A percentile compares a stretch with the other conserved stretches of the same genome.
phyloP scores from a whole-genome alignment of 2,888 invertebrate genomes.

The Chrysomela aeneicollis region DNA sequence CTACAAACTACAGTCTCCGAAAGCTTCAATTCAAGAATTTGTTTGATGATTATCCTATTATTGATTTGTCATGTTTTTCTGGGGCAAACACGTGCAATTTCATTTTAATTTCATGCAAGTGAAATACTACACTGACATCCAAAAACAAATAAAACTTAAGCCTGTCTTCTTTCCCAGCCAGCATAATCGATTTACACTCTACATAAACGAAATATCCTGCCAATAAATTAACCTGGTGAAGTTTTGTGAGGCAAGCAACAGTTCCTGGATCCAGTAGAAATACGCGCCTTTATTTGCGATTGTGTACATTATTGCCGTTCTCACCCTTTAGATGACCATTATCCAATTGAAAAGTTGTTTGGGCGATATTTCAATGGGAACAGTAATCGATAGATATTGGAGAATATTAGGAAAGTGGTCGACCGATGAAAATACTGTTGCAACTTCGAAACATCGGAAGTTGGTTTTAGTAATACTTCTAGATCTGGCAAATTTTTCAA shows the following conservation, averaged over 20 bases:
- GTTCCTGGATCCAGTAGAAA: slow-evolving; percentile 28
- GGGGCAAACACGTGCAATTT: no score
- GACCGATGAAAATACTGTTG: slow-evolving; percentile 25
- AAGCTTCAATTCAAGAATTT: no score
- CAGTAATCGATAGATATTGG: background rate
- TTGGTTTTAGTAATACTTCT: no score
- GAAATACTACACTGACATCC: background rate
- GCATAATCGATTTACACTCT: slow-evolving; percentile 26
- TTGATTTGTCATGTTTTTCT: no score
- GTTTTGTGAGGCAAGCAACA: slow-evolving; percentile 32
- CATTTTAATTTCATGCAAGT: no score
- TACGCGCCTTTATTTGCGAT: slow-evolving; percentile 34
- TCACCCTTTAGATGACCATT: slow-evolving; percentile 28
- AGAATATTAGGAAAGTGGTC: background rate
- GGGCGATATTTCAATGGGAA: background rate
- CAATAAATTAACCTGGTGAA: slow-evolving; percentile 36
- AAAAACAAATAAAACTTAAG: background rate
- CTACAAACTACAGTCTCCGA: no score
- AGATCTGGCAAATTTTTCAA: no score
- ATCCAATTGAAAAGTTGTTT: background rate
- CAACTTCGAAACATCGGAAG: no score
- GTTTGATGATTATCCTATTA: no score
- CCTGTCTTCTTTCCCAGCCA: slow-evolving; percentile 15
- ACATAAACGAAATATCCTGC: slow-evolving; percentile 21
- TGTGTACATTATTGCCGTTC: slow-evolving; percentile 34